Conservation (phyloP, 2,797 vertebrate species). For the Alcedo quadribrachys region DNA sequence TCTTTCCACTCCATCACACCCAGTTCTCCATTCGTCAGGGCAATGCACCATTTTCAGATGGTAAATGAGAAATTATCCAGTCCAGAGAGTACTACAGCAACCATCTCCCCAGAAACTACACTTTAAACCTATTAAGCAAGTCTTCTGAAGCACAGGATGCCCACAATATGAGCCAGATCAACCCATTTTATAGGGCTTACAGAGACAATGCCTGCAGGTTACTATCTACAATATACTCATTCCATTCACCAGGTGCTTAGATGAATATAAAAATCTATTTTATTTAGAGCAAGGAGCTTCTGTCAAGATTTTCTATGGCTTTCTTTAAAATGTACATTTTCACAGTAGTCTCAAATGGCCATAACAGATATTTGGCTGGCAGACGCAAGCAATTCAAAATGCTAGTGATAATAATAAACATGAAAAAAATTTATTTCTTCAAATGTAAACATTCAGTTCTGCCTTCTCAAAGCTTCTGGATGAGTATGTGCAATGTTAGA, state of each 20-base stretch:
- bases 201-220: not conserved
- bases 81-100: not conserved
- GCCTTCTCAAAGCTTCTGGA: not conserved
- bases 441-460: not conserved
- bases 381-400: not conserved
- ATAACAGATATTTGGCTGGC: not conserved
- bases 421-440: not conserved
- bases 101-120: not conserved
- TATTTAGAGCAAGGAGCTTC: not conserved
- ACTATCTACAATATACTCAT: not conserved
- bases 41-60: rapidly evolving
- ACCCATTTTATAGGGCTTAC: not conserved
- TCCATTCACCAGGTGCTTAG: not conserved
- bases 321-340: not conserved
- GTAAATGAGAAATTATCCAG: not conserved
- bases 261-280: not conserved
- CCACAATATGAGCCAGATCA: not conserved
- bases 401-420: not conserved
- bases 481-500: not conserved
- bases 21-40: rapidly evolving
- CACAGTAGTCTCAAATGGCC: not conserved
- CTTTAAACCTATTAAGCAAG: not conserved
- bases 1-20: not conserved
- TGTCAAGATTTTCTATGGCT: not conserved
- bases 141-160: not conserved